phyloP scores from a whole-genome alignment of 2,888 invertebrate species.

The Xestia rhomboidea region DNA sequence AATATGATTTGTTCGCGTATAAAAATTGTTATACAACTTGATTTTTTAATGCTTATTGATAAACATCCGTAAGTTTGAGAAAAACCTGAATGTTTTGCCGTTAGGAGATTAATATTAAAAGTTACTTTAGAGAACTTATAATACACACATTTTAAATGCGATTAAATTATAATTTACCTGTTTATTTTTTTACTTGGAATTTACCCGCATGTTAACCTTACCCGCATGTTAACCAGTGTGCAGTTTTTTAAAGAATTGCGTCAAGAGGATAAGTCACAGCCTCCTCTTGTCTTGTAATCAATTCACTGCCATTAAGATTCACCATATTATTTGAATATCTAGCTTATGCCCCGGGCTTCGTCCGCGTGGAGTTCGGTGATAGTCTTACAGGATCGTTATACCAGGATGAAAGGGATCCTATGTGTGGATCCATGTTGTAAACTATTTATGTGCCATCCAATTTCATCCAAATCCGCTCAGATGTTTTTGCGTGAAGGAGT shows the following conservation, averaged over 20 bases:
- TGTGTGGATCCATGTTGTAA: neutral
- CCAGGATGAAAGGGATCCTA: neutral
- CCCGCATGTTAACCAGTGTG: neutral
- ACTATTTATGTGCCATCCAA: neutral
- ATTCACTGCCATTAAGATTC: neutral
- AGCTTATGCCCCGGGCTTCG: neutral
- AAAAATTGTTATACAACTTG: conserved; percentile 42
- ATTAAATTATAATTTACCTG: conserved; percentile 23
- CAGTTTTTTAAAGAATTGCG: neutral
- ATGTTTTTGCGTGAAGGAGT: neutral
- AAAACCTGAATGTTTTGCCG: conserved; percentile 5
- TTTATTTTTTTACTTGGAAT: conserved; percentile 9
- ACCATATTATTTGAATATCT: neutral
- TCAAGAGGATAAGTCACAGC: neutral
- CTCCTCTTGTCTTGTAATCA: neutral
- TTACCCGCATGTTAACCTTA: conserved; percentile 14
- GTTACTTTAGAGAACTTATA: conserved; percentile 1
- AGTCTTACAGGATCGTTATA: neutral
- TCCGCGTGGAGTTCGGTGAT: neutral
- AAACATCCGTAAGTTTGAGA: neutral
- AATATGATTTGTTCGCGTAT: conserved; percentile 40
- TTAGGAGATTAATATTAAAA: conserved; percentile 24
- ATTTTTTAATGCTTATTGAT: conserved; percentile 40
- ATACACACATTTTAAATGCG: neutral
- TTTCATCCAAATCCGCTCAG: neutral